Evolutionary conservation across 1,140 invertebrate genomes (phyloP), one percentile per base, ranked within the genome.

Genomic region (Drosophila bocqueti): DNA sequence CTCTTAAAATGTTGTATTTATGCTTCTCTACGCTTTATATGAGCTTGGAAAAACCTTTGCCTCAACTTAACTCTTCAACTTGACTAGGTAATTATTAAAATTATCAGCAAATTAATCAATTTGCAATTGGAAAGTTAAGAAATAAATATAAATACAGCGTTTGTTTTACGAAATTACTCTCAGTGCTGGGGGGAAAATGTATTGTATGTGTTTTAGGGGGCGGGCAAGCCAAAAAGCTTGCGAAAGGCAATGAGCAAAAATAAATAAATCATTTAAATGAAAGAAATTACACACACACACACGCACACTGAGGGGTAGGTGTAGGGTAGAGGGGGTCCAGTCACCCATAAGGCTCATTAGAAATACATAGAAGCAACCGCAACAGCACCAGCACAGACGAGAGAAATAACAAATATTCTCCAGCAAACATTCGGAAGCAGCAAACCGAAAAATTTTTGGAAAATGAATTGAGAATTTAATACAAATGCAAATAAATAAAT

Each of bases 201-300:
- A 11, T 43, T 43, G 68, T 38, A 31, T 54, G 31, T 52, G n/a
- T 36, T 40, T 55, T 1, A 16, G 52, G 63, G 36, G 63, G 18
- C 29, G 45, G 16, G 34, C 29, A 47, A 15, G 34, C 67, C 55
- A 36, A 73, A 55, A 58, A 67, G 73, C 65, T 87, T 76, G 72
- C 79, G 65, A 68, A 81, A 74, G 82, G 82, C 82, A 85, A 86
- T 86, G 83, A 80, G 80, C 83, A 86, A 87, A 77, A 87, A 87
- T 87, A 89, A 87, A 87, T 87, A 87, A 87, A 87, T 87, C 84
- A 87, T 87, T 89, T 87, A 87, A 87, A 83, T 83, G 84, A 87
- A 89, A 89, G 79, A 77, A 83, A 87, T 77, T 81, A 65, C 59
- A 67, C 61, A 71, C 46, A 55, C 40, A 15, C 38, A 72, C 50